A percentile compares a stretch with the other conserved stretches of the same genome.
These are phyloP conservation scores for Mormyrops boulengeri DNA, from an alignment of 2,797 vertebrate species.

Conservation along the genomic window DNA sequence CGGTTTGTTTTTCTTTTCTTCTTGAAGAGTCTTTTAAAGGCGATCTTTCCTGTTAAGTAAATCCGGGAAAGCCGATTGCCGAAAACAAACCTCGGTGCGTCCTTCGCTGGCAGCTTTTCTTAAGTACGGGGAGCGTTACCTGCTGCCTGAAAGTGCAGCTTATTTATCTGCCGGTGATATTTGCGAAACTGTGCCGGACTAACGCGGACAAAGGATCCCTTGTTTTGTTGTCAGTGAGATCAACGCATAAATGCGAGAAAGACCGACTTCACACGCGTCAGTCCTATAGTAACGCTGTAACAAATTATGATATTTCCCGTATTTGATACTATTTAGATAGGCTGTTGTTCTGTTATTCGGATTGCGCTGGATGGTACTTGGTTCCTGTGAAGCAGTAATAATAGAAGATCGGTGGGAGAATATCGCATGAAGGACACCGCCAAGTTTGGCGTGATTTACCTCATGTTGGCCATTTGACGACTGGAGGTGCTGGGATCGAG, in stretches of 20 bases:
- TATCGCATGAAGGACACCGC: neutral
- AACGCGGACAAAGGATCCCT: conserved; percentile 12
- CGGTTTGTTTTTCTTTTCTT: neutral
- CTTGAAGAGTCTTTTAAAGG: neutral
- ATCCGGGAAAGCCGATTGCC: neutral
- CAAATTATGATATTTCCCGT: neutral
- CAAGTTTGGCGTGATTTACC: conserved; percentile 4
- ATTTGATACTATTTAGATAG: neutral
- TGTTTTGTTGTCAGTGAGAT: conserved; percentile 4
- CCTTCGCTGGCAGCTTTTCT: neutral
- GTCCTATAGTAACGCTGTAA: neutral
- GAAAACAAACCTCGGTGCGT: neutral
- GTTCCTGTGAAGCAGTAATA: neutral
- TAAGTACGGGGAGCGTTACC: neutral
- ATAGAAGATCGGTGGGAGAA: neutral
- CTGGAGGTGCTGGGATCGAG: conserved; percentile 1
- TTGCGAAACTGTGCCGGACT: conserved; percentile 14
- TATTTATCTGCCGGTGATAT: conserved; percentile 4
- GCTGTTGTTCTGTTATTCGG: neutral
- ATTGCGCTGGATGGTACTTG: neutral
- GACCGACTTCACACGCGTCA: neutral
- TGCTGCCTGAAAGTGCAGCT: neutral
- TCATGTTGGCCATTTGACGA: neutral
- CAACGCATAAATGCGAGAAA: neutral
- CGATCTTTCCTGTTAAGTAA: neutral